A percentile compares a stretch with the other conserved stretches of the same genome.
phyloP scores from a whole-genome alignment of 1,140 invertebrate species.

The Adoxophyes honmai region DNA sequence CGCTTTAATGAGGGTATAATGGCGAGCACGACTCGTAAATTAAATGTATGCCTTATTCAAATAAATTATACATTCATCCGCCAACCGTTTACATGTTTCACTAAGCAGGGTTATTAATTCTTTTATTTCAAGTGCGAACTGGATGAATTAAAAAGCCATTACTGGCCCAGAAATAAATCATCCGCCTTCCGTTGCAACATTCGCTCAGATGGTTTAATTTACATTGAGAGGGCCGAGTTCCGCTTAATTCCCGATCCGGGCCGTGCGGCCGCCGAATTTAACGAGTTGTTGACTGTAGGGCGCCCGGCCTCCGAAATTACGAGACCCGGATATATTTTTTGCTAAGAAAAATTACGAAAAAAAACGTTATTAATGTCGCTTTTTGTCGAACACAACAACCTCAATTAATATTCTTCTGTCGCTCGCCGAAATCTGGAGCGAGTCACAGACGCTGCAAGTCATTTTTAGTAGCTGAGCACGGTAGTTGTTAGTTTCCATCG shows the following conservation, averaged over 20 bases:
- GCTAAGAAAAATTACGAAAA: conserved; percentile 11
- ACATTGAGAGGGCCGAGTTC: conserved; percentile 28
- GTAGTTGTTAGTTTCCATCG: not conserved
- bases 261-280: conserved; percentile 25
- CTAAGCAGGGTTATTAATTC: conserved; percentile 10
- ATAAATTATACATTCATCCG: not conserved
- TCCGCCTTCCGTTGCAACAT: conserved; percentile 33
- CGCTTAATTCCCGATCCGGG: conserved; percentile 30
- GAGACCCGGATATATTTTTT: not conserved
- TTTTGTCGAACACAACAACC: conserved; percentile 11
- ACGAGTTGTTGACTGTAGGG: conserved; percentile 36
- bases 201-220: conserved; percentile 40
- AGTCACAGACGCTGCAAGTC: not conserved
- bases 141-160: conserved; percentile 33
- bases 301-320: conserved; percentile 20
- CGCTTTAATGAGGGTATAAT: not conserved
- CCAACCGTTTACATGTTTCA: not conserved
- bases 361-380: conserved; percentile 14
- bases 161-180: conserved; percentile 34
- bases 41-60: not conserved
- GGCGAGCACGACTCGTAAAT: not conserved
- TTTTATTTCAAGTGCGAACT: conserved; percentile 12
- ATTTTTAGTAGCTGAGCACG: not conserved
- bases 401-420: conserved; percentile 7
- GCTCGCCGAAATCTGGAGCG: not conserved